Base-by-base conservation (phyloP, 2,888 invertebrate species). In the Zygothrica quintamaculata region DNA sequence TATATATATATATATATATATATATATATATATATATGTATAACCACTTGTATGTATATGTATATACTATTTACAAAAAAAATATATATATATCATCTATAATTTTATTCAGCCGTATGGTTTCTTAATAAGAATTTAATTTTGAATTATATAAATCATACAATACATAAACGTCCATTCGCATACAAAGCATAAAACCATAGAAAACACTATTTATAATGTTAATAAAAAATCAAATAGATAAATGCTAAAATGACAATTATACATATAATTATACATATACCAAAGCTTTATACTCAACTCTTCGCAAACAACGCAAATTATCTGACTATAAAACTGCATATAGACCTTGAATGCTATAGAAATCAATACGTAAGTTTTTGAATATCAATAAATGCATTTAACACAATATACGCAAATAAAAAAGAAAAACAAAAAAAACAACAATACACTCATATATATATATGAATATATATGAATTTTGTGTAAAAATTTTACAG, bases 371-470 rank as follows among this genome's bases (percentile, higher is more conserved):
- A 67, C 61, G 51, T 50, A 75, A 57, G 31, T 71, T 75, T 59
- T 74, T 44, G 18, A 67, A 86, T 79, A 79, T 79, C 79, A 79
- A 80, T 64, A 73, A 60, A 42, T 79, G 79, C 86, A 79, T 86
- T 79, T 79, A 75, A 61, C 26, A 18, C 44, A 33, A 68, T 59
- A 46, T 40, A 48, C 50, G 31, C 42, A 42, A 61, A 11, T 3
- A 8, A 57, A 43, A 4, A 37, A 55, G n/a, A n/a, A n/a, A n/a
- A n/a, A n/a, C n/a, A n/a, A n/a, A n/a, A n/a, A n/a, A n/a, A n/a
- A n/a, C n/a, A n/a, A n/a, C n/a, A 42, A 55, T 47, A 40, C 51
- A n/a, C n/a, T n/a, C 57, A 55, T 47, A 58, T 40, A 57, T 37
- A 40, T 57, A 33, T 64, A 84, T 58, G 58, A 52, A 75, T 69